Evolutionary conservation across 2,797 vertebrate species (phyloP), one percentile per base, ranked within the genome.

Genomic region (Sebastes reedi): DNA sequence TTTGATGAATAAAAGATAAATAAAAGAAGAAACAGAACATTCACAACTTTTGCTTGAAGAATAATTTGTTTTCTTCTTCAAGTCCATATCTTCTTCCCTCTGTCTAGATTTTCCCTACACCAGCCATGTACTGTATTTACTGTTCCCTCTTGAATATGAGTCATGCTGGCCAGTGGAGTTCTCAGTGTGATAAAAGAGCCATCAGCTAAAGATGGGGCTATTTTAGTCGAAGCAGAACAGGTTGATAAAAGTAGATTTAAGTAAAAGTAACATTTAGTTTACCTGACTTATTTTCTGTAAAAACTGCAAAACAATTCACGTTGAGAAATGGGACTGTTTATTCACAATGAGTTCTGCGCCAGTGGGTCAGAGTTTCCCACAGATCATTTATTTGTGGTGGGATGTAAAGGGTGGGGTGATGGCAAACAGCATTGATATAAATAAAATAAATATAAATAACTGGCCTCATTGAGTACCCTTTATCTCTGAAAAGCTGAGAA

Each of bases 181-280:
- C 72, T 83, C 56, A 36, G 59, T 42, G 70, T 67, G 79, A 80
- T 81, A 50, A 84, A 73, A 76, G 52, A 36, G 54, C 72, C 72
- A 76, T 62, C 62, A 67, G 73, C 67, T 67, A 42, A 67, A 74
- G 60, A 77, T 79, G 11, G 67, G 61, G 46, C 60, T 86, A 85
- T 89, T 88, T 89, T 82, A 59, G 81, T 84, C 62, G 3, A 75
- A 84, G 74, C 71, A 50, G 52, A 76, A 46, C 80, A 67, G 65
- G 46, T 52, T 76, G 72, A 80, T 84, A 79, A 77, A 84, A 79
- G 56, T 50, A 69, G 70, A 80, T 79, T 69, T 55, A 30, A 18
- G 64, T 56, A 20, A 79, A 81, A 67, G 65, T 71, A 69, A 75
- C 22, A 29, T 13, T 50, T 67, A 36, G 29, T 70, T 46, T 68